Percentiles rank a stretch among this genome's conserved stretches.
Evolutionary conservation across 2,888 invertebrate species (phyloP).

Genomic region (Piscicola geometra): DNA sequence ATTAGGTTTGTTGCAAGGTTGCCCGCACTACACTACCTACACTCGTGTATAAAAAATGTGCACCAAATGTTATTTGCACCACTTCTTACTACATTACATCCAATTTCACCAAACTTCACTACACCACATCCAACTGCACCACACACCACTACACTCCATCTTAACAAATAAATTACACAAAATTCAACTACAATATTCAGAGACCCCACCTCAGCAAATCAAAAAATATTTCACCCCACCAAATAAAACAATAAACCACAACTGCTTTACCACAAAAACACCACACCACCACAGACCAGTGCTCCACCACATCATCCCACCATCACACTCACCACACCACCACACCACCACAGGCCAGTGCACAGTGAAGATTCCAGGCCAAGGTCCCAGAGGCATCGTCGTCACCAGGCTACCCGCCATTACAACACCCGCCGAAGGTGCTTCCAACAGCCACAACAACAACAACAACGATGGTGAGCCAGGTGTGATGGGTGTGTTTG

Average conservation of each 20-base stretch:
- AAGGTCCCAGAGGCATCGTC: slow-evolving; percentile 36
- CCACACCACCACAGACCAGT: not conserved
- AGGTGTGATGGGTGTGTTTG: too few species aligned
- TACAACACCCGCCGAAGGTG: too few species aligned
- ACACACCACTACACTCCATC: too few species aligned
- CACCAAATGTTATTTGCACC: not conserved
- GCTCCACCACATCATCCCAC: not conserved
- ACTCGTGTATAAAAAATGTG: not conserved
- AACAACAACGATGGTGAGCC: too few species aligned
- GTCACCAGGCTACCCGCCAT: not conserved
- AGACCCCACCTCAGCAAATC: too few species aligned
- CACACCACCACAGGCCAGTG: slow-evolving; percentile 3
- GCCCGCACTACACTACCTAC: not conserved
- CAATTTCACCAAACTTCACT: not conserved
- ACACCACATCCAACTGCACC: not conserved
- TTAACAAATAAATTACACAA: not conserved
- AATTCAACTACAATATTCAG: not conserved
- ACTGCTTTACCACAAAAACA: too few species aligned
- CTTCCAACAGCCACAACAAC: too few species aligned
- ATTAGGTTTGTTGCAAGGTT: slow-evolving; percentile 10
- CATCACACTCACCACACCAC: not conserved
- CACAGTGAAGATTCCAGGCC: slow-evolving; percentile 38
- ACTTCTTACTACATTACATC: too few species aligned
- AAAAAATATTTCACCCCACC: too few species aligned
- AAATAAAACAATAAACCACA: too few species aligned